These are phyloP conservation scores for Nemapogon koenigi DNA, from an alignment of 2,888 invertebrate genomes.

Conservation along the genomic window DNA sequence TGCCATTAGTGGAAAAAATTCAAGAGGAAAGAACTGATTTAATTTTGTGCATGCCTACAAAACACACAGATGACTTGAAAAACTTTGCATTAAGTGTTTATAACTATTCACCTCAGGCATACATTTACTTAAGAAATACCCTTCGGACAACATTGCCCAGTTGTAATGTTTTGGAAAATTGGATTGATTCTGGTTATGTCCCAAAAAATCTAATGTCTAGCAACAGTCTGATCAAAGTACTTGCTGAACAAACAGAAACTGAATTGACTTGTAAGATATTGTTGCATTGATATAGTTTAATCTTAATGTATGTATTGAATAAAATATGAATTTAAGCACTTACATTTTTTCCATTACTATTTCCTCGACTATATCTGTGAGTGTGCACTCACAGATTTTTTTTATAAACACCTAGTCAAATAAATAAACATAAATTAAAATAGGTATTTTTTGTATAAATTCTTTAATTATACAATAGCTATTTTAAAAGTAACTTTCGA, in stretches of 20 bases:
- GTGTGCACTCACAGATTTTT: no score
- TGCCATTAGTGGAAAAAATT: slow-evolving; percentile 51
- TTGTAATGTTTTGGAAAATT: slow-evolving; percentile 46
- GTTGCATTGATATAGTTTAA: slow-evolving; percentile 7
- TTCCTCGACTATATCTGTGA: no score
- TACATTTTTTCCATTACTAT: no score
- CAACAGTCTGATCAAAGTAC: slow-evolving; percentile 39
- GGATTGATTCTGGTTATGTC: slow-evolving; percentile 41
- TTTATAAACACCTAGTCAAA: no score
- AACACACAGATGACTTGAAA: slow-evolving; percentile 51
- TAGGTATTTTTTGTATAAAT: no score
- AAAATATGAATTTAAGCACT: no score
- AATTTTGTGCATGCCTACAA: slow-evolving; percentile 50
- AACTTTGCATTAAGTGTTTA: slow-evolving; percentile 52
- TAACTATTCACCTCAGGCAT: slow-evolving; percentile 54
- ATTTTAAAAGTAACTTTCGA: no score
- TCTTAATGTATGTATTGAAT: no score
- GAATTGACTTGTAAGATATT: slow-evolving; percentile 38
- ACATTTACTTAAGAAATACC: slow-evolving; percentile 50
- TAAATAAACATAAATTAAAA: no score
- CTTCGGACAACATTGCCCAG: slow-evolving; percentile 49
- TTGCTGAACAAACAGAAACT: slow-evolving; percentile 44
- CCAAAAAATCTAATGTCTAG: slow-evolving; percentile 38
- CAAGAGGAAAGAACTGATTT: slow-evolving; percentile 47
- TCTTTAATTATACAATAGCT: no score